phyloP scores from a whole-genome alignment of 2,113 vertebrate genomes.

The Dendropsophus ebraccatus region DNA sequence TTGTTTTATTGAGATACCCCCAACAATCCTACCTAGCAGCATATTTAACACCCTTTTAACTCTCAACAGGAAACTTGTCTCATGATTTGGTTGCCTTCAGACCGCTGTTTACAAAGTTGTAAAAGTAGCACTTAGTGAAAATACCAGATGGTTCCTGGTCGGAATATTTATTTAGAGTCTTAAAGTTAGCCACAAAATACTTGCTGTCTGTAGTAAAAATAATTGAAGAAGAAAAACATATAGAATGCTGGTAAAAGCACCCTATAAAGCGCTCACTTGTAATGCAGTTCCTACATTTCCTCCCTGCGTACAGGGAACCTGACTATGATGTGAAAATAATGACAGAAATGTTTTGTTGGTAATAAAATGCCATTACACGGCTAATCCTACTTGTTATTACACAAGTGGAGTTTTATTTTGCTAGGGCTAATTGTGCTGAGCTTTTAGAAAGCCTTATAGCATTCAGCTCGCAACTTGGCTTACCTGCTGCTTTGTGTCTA shows the following conservation, averaged over 20 bases:
- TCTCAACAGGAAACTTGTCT: slow-evolving; percentile 48
- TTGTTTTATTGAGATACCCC: slow-evolving; percentile 34
- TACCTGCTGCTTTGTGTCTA: slow-evolving; percentile 11
- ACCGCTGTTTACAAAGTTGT: slow-evolving; percentile 49
- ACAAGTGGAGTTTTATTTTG: slow-evolving; percentile 21
- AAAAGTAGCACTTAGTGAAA: slow-evolving; percentile 57
- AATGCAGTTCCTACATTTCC: slow-evolving; percentile 35
- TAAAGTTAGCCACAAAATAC: slow-evolving; percentile 53
- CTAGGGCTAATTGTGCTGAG: slow-evolving; percentile 6
- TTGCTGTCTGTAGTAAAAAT: slow-evolving; percentile 52
- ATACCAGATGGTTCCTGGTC: slow-evolving; percentile 44
- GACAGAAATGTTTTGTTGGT: slow-evolving; percentile 44
- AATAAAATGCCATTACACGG: slow-evolving; percentile 29
- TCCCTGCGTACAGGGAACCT: slow-evolving; percentile 16
- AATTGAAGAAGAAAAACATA: slow-evolving; percentile 53
- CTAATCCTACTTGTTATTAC: slow-evolving; percentile 42
- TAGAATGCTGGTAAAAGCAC: slow-evolving; percentile 31
- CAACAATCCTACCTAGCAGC: slow-evolving; percentile 43
- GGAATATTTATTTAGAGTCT: slow-evolving; percentile 51
- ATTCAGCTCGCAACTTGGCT: background rate
- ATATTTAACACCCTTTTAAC: slow-evolving; percentile 51
- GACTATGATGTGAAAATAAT: slow-evolving; percentile 47
- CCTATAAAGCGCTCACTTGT: slow-evolving; percentile 12
- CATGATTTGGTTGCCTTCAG: slow-evolving; percentile 27
- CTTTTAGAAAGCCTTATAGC: background rate